Conservation (phyloP, 2,797 vertebrate species). For the Lutjanus argentimaculatus region DNA sequence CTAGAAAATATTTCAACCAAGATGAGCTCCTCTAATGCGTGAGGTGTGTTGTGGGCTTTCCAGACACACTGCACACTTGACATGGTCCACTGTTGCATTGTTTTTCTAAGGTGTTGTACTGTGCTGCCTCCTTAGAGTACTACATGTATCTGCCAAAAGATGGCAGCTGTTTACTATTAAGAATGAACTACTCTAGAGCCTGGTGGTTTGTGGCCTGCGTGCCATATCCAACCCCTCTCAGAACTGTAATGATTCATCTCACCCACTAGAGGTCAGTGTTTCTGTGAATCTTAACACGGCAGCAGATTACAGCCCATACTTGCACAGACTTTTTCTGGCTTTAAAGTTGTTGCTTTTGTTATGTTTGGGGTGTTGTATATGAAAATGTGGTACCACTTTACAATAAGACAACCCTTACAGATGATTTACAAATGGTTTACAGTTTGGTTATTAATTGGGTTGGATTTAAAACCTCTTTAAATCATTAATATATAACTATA, state of each 20-base stretch:
- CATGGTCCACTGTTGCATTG: conserved; percentile 32
- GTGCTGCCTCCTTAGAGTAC: conserved; percentile 33
- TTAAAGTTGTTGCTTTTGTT: conserved; percentile 20
- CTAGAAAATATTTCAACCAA: conserved; percentile 61
- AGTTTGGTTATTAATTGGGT: too few relatives aligned
- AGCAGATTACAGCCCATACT: conserved; percentile 18
- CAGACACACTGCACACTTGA: conserved; percentile 30
- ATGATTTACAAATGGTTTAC: too few relatives aligned
- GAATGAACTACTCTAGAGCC: conserved; percentile 38
- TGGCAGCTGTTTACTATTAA: conserved; percentile 58
- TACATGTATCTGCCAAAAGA: conserved; percentile 20
- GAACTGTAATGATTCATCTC: conserved; percentile 56
- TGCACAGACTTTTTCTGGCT: conserved; percentile 34
- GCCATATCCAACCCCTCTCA: conserved; percentile 25
- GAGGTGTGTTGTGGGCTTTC: conserved; percentile 23
- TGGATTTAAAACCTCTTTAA: too few relatives aligned
- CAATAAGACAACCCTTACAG: too few relatives aligned
- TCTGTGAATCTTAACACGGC: conserved; percentile 4
- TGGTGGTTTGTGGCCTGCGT: conserved; percentile 20
- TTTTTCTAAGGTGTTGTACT: conserved; percentile 45
- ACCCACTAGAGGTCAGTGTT: conserved; percentile 72
- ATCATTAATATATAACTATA: too few relatives aligned
- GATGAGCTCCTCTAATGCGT: conserved; percentile 37
- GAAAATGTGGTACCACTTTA: too few relatives aligned
- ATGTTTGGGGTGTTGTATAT: conserved; percentile 13